A percentile compares a stretch with the other conserved stretches of the same genome.
phyloP scores from a whole-genome alignment of 2,888 invertebrate species.

The Malachius bipustulatus region DNA sequence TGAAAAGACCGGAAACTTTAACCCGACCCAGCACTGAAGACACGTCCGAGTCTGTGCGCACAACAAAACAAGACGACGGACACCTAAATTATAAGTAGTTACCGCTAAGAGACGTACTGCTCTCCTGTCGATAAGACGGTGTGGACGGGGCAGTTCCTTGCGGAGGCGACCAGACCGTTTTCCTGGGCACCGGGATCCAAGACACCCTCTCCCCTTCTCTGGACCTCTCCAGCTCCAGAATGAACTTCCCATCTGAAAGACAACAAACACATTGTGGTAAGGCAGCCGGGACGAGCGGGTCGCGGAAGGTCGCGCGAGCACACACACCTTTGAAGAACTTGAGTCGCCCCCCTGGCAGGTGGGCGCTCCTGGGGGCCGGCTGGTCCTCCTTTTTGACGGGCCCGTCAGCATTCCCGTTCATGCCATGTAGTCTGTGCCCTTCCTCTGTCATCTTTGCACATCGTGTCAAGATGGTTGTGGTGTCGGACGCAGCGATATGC shows the following conservation, averaged over 20 bases:
- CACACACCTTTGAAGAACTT: slow-evolving; percentile 66
- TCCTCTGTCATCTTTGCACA: slow-evolving; percentile 55
- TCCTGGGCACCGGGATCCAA: slow-evolving; percentile 83
- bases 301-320: not conserved
- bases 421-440: slow-evolving; percentile 58
- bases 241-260: slow-evolving; percentile 75
- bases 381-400: slow-evolving; percentile 42
- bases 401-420: slow-evolving; percentile 56
- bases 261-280: not conserved
- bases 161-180: slow-evolving; percentile 70
- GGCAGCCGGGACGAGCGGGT: not conserved
- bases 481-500: slow-evolving; percentile 43
- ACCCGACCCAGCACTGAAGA: no score
- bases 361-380: slow-evolving; percentile 35
- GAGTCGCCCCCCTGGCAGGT: slow-evolving; percentile 56
- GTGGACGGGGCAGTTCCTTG: slow-evolving; percentile 53
- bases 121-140: slow-evolving; percentile 50
- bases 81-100: no score
- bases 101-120: slow-evolving; percentile 74
- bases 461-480: slow-evolving; percentile 59
- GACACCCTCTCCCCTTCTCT: slow-evolving; percentile 70
- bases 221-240: slow-evolving; percentile 67
- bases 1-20: no score
- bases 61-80: no score
- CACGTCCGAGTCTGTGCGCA: no score